Conservation (phyloP, 2,113 vertebrate species). For the Neotoma lepida region DNA sequence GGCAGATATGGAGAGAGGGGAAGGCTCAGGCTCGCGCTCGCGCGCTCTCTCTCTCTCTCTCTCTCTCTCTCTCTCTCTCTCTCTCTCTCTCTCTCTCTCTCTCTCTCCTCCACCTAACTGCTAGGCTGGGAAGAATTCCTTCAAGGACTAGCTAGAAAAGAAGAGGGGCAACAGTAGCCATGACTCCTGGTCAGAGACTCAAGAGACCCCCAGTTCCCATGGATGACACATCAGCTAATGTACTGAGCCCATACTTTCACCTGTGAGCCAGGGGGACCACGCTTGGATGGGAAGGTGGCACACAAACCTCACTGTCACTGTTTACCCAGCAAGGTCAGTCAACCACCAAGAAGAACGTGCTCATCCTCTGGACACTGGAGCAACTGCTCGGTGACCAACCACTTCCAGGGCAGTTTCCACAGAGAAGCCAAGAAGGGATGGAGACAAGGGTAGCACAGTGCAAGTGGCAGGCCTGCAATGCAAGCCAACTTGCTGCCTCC, state of each 20-base stretch:
- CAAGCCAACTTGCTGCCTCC: conserved; percentile 46
- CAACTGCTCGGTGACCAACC: not conserved
- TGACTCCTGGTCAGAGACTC: accelerated
- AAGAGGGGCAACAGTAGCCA: accelerated
- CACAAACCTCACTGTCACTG: not conserved
- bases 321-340: not conserved
- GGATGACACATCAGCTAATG: not conserved
- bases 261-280: not conserved
- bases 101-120: not conserved
- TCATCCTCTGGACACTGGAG: not conserved
- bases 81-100: not conserved
- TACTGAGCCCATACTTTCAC: not conserved
- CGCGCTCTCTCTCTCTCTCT: not conserved
- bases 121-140: not conserved
- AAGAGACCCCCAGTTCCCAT: not conserved
- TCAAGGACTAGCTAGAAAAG: not conserved
- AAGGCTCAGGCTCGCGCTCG: too few relatives aligned
- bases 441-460: not conserved
- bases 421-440: not conserved
- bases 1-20: not conserved
- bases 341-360: not conserved
- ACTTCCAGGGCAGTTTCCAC: not conserved
- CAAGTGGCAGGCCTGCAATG: conserved; percentile 55
- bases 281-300: not conserved
- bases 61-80: not conserved